These are phyloP conservation scores for Drosophila nr. medialis DNA, from an alignment of 2,888 invertebrate species.

Conservation along the genomic window DNA sequence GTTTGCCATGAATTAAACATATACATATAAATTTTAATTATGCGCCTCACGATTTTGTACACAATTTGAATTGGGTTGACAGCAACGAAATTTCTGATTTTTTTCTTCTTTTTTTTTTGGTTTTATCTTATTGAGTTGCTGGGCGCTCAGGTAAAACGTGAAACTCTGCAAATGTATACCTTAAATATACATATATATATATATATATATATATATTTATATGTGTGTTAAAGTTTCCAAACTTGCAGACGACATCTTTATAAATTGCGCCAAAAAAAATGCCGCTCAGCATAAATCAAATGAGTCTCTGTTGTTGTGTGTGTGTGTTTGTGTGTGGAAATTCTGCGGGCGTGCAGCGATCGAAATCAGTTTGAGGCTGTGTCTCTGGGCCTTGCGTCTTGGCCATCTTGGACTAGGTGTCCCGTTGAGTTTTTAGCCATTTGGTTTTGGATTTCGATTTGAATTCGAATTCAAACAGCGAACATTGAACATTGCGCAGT, in stretches of 20 bases:
- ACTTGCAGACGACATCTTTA: constrained; percentile 73
- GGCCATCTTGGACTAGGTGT: constrained; percentile 53
- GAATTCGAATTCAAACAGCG: constrained; percentile 20
- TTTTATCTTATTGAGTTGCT: constrained; percentile 54
- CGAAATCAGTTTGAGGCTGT: constrained; percentile 49
- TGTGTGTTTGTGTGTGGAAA: constrained; percentile 45
- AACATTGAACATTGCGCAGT: constrained; percentile 27
- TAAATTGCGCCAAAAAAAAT: constrained; percentile 66
- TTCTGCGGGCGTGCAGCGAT: constrained; percentile 76
- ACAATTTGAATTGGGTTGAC: constrained; percentile 81
- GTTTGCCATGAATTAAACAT: constrained; percentile 54
- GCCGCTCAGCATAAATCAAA: constrained; percentile 72
- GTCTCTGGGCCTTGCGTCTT: constrained; percentile 3
- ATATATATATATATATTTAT: constrained; percentile 28
- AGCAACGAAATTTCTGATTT: constrained; percentile 46
- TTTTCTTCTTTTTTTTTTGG: not conserved
- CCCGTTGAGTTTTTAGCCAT: constrained; percentile 58
- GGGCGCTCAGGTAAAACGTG: constrained; percentile 67
- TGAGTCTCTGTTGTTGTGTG: constrained; percentile 38
- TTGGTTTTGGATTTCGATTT: constrained; percentile 20
- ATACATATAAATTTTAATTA: constrained; percentile 73
- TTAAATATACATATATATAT: constrained; percentile 31
- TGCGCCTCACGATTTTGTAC: constrained; percentile 78
- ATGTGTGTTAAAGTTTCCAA: constrained; percentile 32
- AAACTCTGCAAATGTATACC: constrained; percentile 49